A percentile compares a stretch with the other conserved stretches of the same genome.
Conservation (phyloP, 1,140 invertebrate species). For the Drosophila setifemur region DNA sequence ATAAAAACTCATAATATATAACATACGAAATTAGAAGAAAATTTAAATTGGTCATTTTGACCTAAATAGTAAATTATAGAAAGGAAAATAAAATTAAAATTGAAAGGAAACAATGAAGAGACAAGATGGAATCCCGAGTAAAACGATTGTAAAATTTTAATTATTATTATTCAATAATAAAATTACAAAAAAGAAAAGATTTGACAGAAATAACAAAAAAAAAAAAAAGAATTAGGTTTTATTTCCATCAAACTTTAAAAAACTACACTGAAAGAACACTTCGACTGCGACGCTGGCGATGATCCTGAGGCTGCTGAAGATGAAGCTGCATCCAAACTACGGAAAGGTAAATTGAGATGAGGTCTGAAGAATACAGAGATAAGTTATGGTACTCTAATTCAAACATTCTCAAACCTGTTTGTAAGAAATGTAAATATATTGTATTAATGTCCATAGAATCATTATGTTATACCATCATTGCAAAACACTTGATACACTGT, state of each 20-base stretch:
- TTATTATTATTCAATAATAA: conserved; percentile 82
- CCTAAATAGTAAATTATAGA: conserved; percentile 78
- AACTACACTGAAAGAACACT: background rate
- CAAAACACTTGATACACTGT: conserved; percentile 33
- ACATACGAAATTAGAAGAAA: conserved; percentile 68
- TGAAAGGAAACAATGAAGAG: conserved; percentile 52
- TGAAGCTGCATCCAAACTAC: background rate
- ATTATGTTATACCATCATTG: conserved; percentile 22
- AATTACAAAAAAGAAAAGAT: conserved; percentile 70
- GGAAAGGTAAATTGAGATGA: conserved; percentile 36
- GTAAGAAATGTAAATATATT: conserved; percentile 22
- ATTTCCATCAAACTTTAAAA: background rate
- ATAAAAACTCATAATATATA: conserved; percentile 45
- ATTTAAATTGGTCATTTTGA: conserved; percentile 80
- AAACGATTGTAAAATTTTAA: conserved; percentile 81
- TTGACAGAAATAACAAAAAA: conserved; percentile 64
- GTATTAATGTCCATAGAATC: conserved; percentile 15
- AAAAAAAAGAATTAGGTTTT: conserved; percentile 20
- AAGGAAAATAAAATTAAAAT: conserved; percentile 51
- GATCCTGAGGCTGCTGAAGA: background rate
- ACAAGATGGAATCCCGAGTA: conserved; percentile 46
- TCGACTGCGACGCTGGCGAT: background rate
- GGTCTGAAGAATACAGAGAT: background rate
- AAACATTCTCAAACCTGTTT: background rate
- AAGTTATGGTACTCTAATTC: background rate